Evolutionary conservation across 2,888 invertebrate species (phyloP).

Genomic region (Drosophila paucipuncta): DNA sequence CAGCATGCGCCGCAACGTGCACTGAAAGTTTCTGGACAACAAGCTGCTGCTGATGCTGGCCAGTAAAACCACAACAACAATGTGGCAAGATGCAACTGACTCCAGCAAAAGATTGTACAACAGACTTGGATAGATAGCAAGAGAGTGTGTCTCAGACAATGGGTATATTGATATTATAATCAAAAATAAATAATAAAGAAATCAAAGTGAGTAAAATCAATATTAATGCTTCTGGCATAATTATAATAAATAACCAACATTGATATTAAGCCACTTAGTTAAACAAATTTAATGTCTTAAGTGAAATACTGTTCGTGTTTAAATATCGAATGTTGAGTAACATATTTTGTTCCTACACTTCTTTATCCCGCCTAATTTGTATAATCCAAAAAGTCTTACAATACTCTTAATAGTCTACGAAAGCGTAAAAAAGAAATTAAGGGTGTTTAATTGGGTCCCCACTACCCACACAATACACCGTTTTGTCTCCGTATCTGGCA

Average conservation of each 20-base stretch:
- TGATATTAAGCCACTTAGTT: not conserved
- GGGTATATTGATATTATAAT: constrained; percentile 11
- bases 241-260: not conserved
- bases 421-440: not conserved
- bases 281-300: not conserved
- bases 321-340: not conserved
- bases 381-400: not conserved
- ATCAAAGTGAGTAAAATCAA: not conserved
- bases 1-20: constrained; percentile 54
- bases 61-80: constrained; percentile 62
- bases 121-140: constrained; percentile 22
- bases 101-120: constrained; percentile 45
- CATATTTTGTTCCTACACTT: not conserved
- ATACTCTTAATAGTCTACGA: not conserved
- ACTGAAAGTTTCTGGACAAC: constrained; percentile 46
- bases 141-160: not conserved
- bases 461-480: not conserved
- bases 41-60: constrained; percentile 45
- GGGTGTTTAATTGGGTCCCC: not conserved
- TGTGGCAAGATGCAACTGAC: constrained; percentile 63
- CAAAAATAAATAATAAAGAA: not conserved
- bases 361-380: not conserved
- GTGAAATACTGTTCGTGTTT: not conserved
- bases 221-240: not conserved
- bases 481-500: constrained; percentile 15